phyloP scores from a whole-genome alignment of 2,797 vertebrate species.

The Cottoperca gobio region DNA sequence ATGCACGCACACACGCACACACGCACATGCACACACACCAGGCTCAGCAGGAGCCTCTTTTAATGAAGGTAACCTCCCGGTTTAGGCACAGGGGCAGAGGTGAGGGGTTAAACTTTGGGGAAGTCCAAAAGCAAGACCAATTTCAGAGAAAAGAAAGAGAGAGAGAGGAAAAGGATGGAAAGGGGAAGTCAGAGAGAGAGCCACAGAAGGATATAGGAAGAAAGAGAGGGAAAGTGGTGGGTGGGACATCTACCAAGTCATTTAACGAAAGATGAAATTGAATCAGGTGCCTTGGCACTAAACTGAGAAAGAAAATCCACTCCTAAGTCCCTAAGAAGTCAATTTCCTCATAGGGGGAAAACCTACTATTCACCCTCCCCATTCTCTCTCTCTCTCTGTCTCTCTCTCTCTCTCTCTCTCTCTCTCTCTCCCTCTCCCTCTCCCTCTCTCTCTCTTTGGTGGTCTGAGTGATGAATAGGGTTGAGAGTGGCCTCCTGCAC shows the following conservation, averaged over 20 bases:
- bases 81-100: conserved; percentile 68
- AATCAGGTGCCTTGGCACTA: conserved; percentile 66
- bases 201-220: conserved; percentile 21
- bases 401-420: conserved; percentile 13
- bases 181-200: conserved; percentile 40
- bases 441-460: conserved; percentile 55
- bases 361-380: conserved; percentile 45
- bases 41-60: conserved; percentile 77
- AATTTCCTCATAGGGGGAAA: conserved; percentile 58
- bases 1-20: conserved; percentile 6
- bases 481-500: conserved; percentile 71
- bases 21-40: conserved; percentile 37
- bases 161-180: conserved; percentile 37
- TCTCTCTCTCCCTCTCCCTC: conserved; percentile 21
- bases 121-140: conserved; percentile 73
- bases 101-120: conserved; percentile 80
- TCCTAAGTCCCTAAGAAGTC: conserved; percentile 67
- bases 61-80: conserved; percentile 77
- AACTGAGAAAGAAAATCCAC: conserved; percentile 70
- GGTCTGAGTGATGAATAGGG: conserved; percentile 72
- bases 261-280: conserved; percentile 65
- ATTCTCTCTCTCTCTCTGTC: not conserved
- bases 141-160: conserved; percentile 52
- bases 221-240: conserved; percentile 31
- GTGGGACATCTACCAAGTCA: conserved; percentile 45